Evolutionary conservation across 2,113 vertebrate genomes (phyloP).

Genomic region (Pygathrix nemaeus): DNA sequence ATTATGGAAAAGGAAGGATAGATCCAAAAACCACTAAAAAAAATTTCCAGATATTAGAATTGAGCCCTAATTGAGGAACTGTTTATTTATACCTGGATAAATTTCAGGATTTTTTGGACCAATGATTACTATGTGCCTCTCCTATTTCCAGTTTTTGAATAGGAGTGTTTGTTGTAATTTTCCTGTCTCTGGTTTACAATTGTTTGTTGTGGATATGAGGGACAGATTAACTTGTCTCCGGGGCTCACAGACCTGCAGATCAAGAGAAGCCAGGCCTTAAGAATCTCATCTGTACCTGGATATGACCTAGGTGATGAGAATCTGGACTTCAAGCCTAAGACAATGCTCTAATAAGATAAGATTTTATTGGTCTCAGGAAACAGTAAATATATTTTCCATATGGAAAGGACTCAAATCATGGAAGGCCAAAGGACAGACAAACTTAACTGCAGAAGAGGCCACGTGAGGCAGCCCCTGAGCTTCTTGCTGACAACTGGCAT

Average conservation of each 20-base stretch:
- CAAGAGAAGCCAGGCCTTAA: neutral
- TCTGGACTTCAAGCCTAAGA: neutral
- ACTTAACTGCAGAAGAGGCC: neutral
- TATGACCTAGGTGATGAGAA: neutral
- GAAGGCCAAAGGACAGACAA: neutral
- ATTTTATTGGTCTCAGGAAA: neutral
- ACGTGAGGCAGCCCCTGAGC: neutral
- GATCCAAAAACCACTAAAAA: neutral
- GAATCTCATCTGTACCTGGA: neutral
- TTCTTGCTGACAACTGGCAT: neutral
- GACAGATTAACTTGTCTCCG: neutral
- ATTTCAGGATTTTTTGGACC: constrained; percentile 10
- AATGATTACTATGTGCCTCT: neutral
- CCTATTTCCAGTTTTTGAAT: neutral
- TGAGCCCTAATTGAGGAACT: neutral
- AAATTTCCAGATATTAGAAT: neutral
- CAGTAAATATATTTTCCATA: neutral
- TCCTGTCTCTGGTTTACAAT: neutral
- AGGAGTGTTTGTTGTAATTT: neutral
- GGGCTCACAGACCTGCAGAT: neutral
- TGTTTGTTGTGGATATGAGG: neutral
- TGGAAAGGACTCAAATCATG: neutral
- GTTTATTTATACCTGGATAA: neutral
- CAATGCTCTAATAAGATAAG: neutral
- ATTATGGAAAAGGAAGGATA: neutral